Percentiles rank a stretch among this genome's conserved stretches.
Conservation (phyloP, 2,113 vertebrate genomes). For the Oreochromis tanganicae region DNA sequence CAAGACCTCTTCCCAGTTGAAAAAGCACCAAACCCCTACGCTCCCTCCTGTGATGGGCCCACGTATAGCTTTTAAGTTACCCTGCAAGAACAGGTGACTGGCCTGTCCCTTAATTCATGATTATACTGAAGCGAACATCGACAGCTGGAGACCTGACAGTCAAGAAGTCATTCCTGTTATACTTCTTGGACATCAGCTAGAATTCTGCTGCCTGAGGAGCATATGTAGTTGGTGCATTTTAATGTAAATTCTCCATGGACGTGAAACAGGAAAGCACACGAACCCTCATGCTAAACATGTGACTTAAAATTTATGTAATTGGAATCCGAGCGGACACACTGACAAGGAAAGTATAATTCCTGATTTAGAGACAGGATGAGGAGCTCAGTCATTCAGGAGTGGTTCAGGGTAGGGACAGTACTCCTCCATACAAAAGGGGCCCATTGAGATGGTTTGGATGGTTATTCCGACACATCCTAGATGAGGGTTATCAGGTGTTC, state of each 20-base stretch:
- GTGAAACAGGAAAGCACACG: neutral
- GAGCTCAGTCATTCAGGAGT: neutral
- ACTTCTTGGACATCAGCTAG: neutral
- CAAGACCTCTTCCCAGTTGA: neutral
- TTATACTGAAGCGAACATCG: neutral
- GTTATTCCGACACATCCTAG: neutral
- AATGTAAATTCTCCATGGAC: neutral
- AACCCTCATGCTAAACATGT: neutral
- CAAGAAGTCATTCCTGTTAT: neutral
- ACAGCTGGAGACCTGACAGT: neutral
- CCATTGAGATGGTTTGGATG: neutral
- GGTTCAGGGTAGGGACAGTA: neutral
- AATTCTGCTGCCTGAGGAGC: neutral
- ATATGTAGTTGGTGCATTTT: neutral
- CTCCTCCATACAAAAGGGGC: neutral
- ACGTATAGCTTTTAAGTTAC: neutral
- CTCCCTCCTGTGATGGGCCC: neutral
- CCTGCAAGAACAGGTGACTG: neutral
- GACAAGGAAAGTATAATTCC: neutral
- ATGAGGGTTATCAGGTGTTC: neutral
- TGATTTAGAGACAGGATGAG: neutral
- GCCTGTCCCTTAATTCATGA: neutral
- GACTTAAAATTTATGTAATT: neutral
- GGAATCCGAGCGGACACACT: neutral
- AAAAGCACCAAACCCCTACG: neutral